Evolutionary conservation across 2,113 vertebrate species (phyloP).

Genomic region (Pollachius pollachius): DNA sequence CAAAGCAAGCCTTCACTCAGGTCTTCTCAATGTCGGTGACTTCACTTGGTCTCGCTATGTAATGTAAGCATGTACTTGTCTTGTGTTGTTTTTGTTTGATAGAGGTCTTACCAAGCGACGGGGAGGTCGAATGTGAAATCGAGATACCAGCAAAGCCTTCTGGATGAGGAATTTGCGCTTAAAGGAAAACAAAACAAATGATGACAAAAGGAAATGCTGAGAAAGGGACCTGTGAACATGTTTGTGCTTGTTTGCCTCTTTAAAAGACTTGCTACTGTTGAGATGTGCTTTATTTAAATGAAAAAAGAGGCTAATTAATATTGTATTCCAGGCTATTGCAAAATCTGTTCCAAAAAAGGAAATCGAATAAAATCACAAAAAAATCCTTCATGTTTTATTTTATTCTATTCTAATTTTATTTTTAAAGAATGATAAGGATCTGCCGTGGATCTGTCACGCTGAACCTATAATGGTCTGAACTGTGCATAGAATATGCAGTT

Average conservation of each 20-base stretch:
- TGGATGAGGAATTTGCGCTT: slow-evolving; percentile 36
- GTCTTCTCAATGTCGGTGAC: too few species aligned
- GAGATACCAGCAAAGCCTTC: slow-evolving; percentile 53
- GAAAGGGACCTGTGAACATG: slow-evolving; percentile 26
- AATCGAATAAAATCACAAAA: slow-evolving; percentile 16
- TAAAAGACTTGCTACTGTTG: slow-evolving; percentile 27
- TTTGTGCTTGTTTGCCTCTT: slow-evolving; percentile 51
- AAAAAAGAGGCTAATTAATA: slow-evolving; percentile 42
- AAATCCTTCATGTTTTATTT: not conserved
- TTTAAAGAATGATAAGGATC: slow-evolving; percentile 40
- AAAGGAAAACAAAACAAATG: slow-evolving; percentile 24
- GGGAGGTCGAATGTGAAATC: slow-evolving; percentile 15
- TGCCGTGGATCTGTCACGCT: slow-evolving; percentile 23
- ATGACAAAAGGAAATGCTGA: not conserved
- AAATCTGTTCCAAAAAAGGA: slow-evolving; percentile 35
- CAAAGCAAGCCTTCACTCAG: too few species aligned
- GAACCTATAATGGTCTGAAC: slow-evolving; percentile 53
- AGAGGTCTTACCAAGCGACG: slow-evolving; percentile 6
- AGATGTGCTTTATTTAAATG: slow-evolving; percentile 11
- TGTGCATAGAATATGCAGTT: slow-evolving; percentile 47
- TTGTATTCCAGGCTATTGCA: slow-evolving; percentile 38
- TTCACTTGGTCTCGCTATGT: not conserved
- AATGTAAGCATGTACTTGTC: not conserved
- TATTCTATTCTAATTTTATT: slow-evolving; percentile 32
- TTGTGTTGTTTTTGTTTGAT: not conserved